phyloP scores from a whole-genome alignment of 2,797 vertebrate species.

The Artibeus jamaicensis region DNA sequence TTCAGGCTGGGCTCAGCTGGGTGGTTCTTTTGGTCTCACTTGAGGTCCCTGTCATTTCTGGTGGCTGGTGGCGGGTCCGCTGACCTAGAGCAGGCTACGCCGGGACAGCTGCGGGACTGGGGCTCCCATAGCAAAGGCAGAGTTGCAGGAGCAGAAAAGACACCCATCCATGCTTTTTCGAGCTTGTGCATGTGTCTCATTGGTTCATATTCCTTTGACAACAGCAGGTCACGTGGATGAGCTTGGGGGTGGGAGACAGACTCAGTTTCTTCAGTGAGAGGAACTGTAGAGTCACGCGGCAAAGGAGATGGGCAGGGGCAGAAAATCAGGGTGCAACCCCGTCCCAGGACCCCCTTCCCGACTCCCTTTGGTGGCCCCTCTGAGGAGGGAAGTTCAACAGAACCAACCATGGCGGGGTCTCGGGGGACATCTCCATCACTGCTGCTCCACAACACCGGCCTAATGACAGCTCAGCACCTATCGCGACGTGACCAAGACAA shows the following conservation, averaged over 20 bases:
- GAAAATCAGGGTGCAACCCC: not conserved
- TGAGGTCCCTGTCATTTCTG: not conserved
- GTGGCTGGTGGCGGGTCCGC: not conserved
- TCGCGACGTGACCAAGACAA: accelerated
- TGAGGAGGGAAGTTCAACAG: not conserved
- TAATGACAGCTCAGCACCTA: accelerated
- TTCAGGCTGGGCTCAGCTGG: not conserved
- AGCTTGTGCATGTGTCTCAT: accelerated
- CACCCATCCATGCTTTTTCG: not conserved
- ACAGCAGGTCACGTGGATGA: not conserved
- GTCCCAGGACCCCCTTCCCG: accelerated
- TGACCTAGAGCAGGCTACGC: not conserved
- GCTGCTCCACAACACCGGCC: not conserved
- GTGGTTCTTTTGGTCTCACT: not conserved
- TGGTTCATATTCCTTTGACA: not conserved
- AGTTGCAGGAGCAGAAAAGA: accelerated
- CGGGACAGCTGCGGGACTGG: not conserved
- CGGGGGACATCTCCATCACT: not conserved
- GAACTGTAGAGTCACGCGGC: not conserved
- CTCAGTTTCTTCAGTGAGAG: not conserved
- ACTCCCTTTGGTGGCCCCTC: not conserved
- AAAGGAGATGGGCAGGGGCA: not conserved
- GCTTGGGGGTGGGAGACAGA: too few species aligned
- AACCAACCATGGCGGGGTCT: too few species aligned
- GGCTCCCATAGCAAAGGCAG: not conserved